Evolutionary conservation across 2,113 vertebrate species (phyloP), one percentile per base, ranked within the genome.

Genomic region (Halichoeres trimaculatus): DNA sequence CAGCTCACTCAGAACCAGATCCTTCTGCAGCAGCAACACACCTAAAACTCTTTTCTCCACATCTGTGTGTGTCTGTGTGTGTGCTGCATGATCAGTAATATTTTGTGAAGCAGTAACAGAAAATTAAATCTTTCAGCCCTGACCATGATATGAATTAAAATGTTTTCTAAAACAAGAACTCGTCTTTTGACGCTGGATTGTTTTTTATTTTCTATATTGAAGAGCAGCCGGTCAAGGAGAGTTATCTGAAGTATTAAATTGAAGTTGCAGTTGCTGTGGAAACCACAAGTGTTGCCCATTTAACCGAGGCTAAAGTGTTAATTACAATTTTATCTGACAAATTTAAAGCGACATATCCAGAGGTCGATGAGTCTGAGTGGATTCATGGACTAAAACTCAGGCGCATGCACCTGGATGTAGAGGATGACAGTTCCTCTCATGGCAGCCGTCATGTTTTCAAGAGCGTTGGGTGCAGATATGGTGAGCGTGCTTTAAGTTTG

Each of bases 231-330:
- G 52, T 43, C 34, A 51, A 19, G 6, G 10, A 24, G 38, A 34
- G 23, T 61, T 53, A 53, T 26, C 19, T 45, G 16, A 34, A 11
- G 4, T 23, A 14, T 24, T 58, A 58, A 81, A 23, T 11, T 5
- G 8, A 26, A 23, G 20, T 54, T n/a, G 19, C 14, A 13, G 61
- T 74, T 71, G n/a, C 85, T 58, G 64, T 14, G 58, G 77, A 51
- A 72, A 78, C 70, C 11, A 14, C 14, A n/a, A 23, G 34, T 12
- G 38, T 34, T 26, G 11, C 7, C 12, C 43, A 22, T 36, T 45
- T 14, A 75, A 57, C 5, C 5, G 10, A 6, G 13, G 24, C 19
- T 24, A 30, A 56, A 59, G 70, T 24, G 34, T 35, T 22, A 34
- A 63, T 65, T 36, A 48, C 10, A 51, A 50, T 30, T 43, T 19